A percentile compares a stretch with the other conserved stretches of the same genome.
Evolutionary conservation across 2,797 vertebrate species (phyloP).

Genomic region (Chaenodraco wilsoni): DNA sequence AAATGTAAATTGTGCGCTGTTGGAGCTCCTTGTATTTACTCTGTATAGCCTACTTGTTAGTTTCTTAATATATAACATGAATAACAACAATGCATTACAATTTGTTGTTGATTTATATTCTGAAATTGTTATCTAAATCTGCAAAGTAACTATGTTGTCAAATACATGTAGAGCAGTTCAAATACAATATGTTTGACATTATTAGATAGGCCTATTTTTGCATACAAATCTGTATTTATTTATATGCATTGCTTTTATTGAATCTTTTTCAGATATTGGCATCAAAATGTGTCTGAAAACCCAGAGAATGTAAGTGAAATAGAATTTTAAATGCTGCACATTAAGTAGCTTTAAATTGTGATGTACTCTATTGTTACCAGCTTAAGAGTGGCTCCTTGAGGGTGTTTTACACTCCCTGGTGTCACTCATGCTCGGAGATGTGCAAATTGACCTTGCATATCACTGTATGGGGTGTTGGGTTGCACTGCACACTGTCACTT

Average conservation of each 20-base stretch:
- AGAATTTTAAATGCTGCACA: background rate
- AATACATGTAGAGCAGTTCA: background rate
- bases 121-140: background rate
- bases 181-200: too few species aligned
- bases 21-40: background rate
- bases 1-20: background rate
- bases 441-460: constrained; percentile 75
- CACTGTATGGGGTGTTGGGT: constrained; percentile 59
- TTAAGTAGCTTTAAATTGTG: constrained; percentile 13
- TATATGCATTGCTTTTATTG: too few species aligned
- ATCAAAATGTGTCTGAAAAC: background rate
- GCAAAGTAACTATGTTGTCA: constrained; percentile 1
- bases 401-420: constrained; percentile 46
- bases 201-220: too few species aligned
- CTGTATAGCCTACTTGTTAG: background rate
- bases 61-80: background rate
- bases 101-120: background rate
- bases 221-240: too few species aligned
- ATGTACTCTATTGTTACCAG: constrained; percentile 18
- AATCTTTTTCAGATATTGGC: background rate
- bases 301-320: background rate
- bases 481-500: constrained; percentile 63
- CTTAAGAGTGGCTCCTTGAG: constrained; percentile 35
- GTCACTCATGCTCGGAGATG: constrained; percentile 57
- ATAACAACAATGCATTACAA: background rate